Conservation (phyloP, 1,140 invertebrate genomes). For the Zophobas morio region DNA sequence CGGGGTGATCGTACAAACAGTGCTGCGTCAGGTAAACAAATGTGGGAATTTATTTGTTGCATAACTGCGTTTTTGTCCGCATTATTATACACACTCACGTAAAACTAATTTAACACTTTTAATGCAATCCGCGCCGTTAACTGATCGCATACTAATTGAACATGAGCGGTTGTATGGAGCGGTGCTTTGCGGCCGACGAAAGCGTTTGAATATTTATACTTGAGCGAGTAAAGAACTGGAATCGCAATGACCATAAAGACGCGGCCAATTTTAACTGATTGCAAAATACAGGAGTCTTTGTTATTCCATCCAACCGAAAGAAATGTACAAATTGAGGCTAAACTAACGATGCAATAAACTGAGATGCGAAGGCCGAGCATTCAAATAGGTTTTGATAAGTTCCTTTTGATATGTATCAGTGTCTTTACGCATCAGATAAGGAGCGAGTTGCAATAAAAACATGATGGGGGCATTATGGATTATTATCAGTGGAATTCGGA, state of each 20-base stretch:
- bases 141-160: constrained; percentile 35
- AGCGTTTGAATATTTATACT: constrained; percentile 35
- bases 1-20: not conserved
- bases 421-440: too few species aligned
- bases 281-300: too few species aligned
- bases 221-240: constrained; percentile 3
- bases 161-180: constrained; percentile 9
- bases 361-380: too few species aligned
- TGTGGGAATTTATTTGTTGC: not conserved
- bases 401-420: too few species aligned
- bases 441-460: too few species aligned
- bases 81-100: constrained; percentile 25
- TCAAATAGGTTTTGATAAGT: too few species aligned
- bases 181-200: constrained; percentile 17
- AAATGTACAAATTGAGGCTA: not conserved
- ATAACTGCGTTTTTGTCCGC: constrained; percentile 17
- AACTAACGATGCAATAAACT: too few species aligned
- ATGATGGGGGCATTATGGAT: too few species aligned
- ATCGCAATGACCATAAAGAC: constrained; percentile 8
- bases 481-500: too few species aligned
- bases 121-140: constrained; percentile 38
- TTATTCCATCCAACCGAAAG: not conserved
- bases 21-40: not conserved
- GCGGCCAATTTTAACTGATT: not conserved
- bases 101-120: constrained; percentile 30